Evolutionary conservation across 1,140 invertebrate genomes (phyloP).

Genomic region (Thalassaphorura encarpata): DNA sequence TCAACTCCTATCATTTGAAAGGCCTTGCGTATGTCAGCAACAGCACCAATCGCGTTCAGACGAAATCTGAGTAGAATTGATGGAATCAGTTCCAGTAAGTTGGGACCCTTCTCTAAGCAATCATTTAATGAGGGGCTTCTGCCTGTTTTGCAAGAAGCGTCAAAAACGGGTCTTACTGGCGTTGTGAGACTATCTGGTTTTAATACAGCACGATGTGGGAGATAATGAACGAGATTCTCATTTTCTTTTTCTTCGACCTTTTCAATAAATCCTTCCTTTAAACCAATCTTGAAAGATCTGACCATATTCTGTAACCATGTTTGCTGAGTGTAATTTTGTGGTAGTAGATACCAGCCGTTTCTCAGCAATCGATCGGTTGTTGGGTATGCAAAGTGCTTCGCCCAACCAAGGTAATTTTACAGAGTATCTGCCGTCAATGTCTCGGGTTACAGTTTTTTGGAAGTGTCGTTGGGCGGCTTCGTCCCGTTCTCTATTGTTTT

Average conservation of each 20-base stretch:
- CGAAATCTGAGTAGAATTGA: constrained; percentile 3
- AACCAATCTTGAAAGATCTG: constrained; percentile 34
- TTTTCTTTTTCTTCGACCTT: neutral
- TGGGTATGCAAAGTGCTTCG: constrained; percentile 27
- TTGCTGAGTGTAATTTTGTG: constrained; percentile 28
- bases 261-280: constrained; percentile 32
- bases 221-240: neutral
- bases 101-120: constrained; percentile 7
- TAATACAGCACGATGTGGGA: constrained; percentile 9
- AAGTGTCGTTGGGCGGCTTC: constrained; percentile 33
- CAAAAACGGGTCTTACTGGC: constrained; percentile 26
- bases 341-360: constrained; percentile 25
- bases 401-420: constrained; percentile 35
- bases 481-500: constrained; percentile 28
- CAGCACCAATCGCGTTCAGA: neutral
- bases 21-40: constrained; percentile 5
- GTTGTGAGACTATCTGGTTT: constrained; percentile 36
- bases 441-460: constrained; percentile 30
- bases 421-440: constrained; percentile 33
- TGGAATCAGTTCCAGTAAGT: constrained; percentile 14
- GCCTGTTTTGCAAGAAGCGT: constrained; percentile 13
- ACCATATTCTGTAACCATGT: constrained; percentile 33
- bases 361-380: constrained; percentile 27
- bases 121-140: neutral
- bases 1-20: constrained; percentile 2